Evolutionary conservation across 2,888 invertebrate species (phyloP).

Genomic region (Trissonchulus latispiculum): DNA sequence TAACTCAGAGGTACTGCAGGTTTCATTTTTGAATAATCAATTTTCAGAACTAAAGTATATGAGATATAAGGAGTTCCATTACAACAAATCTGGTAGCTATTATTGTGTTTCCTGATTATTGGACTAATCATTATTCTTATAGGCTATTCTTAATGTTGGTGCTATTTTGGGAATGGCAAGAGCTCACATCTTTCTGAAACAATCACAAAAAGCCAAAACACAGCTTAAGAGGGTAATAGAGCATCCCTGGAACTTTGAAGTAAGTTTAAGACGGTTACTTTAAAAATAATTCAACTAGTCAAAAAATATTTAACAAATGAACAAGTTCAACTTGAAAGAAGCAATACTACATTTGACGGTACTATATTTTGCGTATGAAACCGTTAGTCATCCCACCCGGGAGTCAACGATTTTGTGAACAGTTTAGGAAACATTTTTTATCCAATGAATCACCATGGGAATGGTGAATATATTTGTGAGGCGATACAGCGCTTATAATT

Average conservation of each 20-base stretch:
- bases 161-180: conserved; percentile 73
- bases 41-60: conserved; percentile 5
- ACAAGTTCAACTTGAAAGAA: neutral
- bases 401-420: too few species aligned
- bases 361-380: too few species aligned
- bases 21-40: neutral
- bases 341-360: too few species aligned
- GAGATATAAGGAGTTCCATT: too few species aligned
- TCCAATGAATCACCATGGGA: too few species aligned
- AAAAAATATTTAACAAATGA: neutral
- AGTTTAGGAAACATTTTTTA: too few species aligned
- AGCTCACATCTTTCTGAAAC: conserved; percentile 75
- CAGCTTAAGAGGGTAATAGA: conserved; percentile 78
- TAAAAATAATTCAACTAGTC: conserved; percentile 19
- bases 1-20: conserved; percentile 29
- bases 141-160: conserved; percentile 56
- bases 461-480: too few species aligned
- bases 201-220: conserved; percentile 77
- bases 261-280: conserved; percentile 27
- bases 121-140: too few species aligned
- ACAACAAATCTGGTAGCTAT: too few species aligned
- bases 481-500: too few species aligned
- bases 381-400: too few species aligned
- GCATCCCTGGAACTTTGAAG: conserved; percentile 75
- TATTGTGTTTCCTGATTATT: too few species aligned